These are phyloP conservation scores for Macquaria australasica DNA, from an alignment of 2,113 vertebrate species.

Conservation along the genomic window DNA sequence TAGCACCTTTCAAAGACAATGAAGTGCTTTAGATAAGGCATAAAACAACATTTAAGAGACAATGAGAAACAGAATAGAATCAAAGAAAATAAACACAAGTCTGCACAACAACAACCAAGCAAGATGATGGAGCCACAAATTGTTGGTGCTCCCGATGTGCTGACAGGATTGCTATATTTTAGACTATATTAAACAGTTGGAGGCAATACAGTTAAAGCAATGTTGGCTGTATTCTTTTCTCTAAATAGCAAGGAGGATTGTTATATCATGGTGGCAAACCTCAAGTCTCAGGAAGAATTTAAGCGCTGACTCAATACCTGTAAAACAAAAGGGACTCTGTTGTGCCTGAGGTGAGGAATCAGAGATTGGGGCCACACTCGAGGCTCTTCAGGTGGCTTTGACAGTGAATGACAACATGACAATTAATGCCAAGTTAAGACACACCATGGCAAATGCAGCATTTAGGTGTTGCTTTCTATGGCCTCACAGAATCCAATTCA, in stretches of 20 bases:
- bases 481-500: background rate
- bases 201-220: slow-evolving; percentile 4
- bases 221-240: slow-evolving; percentile 6
- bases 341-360: slow-evolving; percentile 12
- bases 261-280: slow-evolving; percentile 29
- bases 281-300: slow-evolving; percentile 36
- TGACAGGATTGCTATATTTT: background rate
- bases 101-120: background rate
- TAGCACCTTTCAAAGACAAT: slow-evolving; percentile 3
- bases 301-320: slow-evolving; percentile 33
- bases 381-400: slow-evolving; percentile 19
- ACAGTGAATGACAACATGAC: slow-evolving; percentile 3
- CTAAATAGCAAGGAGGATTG: slow-evolving; percentile 26
- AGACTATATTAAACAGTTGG: slow-evolving; percentile 6
- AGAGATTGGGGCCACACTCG: background rate
- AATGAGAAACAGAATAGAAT: background rate
- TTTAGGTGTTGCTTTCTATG: background rate
- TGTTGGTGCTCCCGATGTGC: background rate
- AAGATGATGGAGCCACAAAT: background rate
- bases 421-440: background rate
- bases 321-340: slow-evolving; percentile 60
- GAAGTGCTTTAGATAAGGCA: background rate
- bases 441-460: background rate
- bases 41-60: slow-evolving; percentile 2
- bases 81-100: background rate